Evolutionary conservation across 2,797 vertebrate species (phyloP), one percentile per base, ranked within the genome.

Genomic region (Pseudochirops cupreus): DNA sequence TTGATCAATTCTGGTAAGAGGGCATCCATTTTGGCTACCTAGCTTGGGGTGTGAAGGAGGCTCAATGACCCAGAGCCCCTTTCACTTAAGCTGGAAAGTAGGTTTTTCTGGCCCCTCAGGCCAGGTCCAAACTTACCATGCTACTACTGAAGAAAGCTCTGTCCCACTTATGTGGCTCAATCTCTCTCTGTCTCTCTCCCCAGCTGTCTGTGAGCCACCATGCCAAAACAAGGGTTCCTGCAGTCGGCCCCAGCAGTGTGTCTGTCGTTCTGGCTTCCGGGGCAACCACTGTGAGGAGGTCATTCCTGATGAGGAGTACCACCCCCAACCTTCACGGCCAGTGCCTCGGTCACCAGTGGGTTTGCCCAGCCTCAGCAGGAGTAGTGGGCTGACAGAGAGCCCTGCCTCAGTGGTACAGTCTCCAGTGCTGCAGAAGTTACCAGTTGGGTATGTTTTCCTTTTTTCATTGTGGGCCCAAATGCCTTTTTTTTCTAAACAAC

Each of bases 151-250:
- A 50, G 74, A 87, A 50, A 87, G 29, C 13, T n/a, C 55, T 6
- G n/a, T 94, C 93, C 89, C 29, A 52, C 89, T 54, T 52, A 90
- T 13, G 9, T 50, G 52, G 28, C 89, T 90, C 50, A 90, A 98
- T 54, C 31, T 50, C 56, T 97, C 94, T 91, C 92, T 98, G 92
- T 91, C 93, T 98, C 93, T 98, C 92, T 97, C 97, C 90, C 91
- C 99, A 99, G 99, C 99, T 52, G 99, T 99, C 97, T 99, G 99
- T 96, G 99, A 99, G 97, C 99, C 99, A 0, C 99, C 99, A 0
- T 99, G 99, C 98, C 99, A 99, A 99, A 99, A 99, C 99, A 99
- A 99, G 16, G 99, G 99, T 97, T 99, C 99, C 97, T 99, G 99
- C 99, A 99, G 99, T 97, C 99, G 99, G 14, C 99, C 99, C 4